phyloP scores from a whole-genome alignment of 37 sponge, comb jelly and placozoan genomes.

The Hexactinellida sp. region DNA sequence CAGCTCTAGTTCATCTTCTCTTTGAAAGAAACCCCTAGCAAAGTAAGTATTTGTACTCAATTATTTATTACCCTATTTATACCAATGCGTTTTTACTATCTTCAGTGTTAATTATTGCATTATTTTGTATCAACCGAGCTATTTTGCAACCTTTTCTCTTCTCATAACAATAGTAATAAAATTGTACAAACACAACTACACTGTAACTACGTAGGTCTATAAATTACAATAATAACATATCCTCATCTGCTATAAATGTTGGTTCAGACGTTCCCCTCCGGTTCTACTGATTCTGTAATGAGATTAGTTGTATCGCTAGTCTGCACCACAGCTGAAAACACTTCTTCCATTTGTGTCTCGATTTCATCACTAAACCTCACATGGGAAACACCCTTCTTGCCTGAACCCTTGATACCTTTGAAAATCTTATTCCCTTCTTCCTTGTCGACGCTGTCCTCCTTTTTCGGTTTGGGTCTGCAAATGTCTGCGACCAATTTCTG shows the following conservation, averaged over 20 bases:
- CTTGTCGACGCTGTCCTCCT: not conserved
- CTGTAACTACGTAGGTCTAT: not conserved
- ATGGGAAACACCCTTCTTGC: not conserved
- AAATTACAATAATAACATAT: not conserved
- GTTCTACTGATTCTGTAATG: not conserved
- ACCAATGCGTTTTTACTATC: not conserved
- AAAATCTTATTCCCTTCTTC: not conserved
- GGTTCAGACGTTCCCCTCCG: not conserved
- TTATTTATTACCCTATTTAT: not conserved
- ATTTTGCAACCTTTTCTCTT: not conserved
- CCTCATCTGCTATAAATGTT: too few species aligned
- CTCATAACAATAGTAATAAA: not conserved
- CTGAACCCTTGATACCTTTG: not conserved
- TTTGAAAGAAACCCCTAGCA: not conserved
- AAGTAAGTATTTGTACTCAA: not conserved
- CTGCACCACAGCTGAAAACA: not conserved
- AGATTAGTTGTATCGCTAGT: not conserved
- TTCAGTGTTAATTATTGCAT: not conserved
- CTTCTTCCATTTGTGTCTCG: not conserved
- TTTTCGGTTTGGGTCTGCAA: not conserved
- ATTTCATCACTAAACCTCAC: not conserved
- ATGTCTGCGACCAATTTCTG: not conserved
- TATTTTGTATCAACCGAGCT: too few species aligned
- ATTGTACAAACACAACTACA: not conserved
- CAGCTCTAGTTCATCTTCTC: slow-evolving; percentile 1